Conservation (phyloP, 92 coral and sea anemone genomes). For the Diadumene lineata region DNA sequence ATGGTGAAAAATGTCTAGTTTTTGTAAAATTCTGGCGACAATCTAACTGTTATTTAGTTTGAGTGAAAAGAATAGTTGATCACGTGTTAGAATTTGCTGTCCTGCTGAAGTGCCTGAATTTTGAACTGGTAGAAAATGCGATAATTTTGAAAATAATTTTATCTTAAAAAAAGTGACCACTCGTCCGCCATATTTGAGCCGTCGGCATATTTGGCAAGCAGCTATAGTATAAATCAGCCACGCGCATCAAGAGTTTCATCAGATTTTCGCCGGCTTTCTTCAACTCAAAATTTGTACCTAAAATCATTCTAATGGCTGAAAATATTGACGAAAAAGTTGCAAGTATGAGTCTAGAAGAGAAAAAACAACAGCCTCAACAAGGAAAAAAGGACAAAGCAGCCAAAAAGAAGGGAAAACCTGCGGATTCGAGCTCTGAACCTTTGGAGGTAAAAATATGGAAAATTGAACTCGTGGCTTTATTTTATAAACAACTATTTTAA, state of each 20-base stretch:
- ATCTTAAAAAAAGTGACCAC: neutral
- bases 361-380: conserved; percentile 35
- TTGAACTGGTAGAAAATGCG: neutral
- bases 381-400: conserved; percentile 44
- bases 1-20: too few species aligned
- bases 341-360: conserved; percentile 63
- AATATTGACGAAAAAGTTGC: conserved; percentile 63
- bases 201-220: conserved; percentile 14
- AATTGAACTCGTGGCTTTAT: conserved; percentile 17
- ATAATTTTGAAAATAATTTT: neutral
- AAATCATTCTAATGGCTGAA: conserved; percentile 20
- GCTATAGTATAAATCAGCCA: conserved; percentile 13
- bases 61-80: too few species aligned
- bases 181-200: conserved; percentile 41
- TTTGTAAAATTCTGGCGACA: too few species aligned
- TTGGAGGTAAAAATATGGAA: conserved; percentile 58
- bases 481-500: too few species aligned
- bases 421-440: conserved; percentile 31
- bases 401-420: conserved; percentile 67
- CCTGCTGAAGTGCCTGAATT: neutral
- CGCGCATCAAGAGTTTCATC: conserved; percentile 31
- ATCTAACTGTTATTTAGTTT: too few species aligned
- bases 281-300: neutral
- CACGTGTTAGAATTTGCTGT: too few species aligned
- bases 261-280: conserved; percentile 17